Base-by-base conservation (phyloP, 2,113 vertebrate species). In the Alligator mississippiensis region DNA sequence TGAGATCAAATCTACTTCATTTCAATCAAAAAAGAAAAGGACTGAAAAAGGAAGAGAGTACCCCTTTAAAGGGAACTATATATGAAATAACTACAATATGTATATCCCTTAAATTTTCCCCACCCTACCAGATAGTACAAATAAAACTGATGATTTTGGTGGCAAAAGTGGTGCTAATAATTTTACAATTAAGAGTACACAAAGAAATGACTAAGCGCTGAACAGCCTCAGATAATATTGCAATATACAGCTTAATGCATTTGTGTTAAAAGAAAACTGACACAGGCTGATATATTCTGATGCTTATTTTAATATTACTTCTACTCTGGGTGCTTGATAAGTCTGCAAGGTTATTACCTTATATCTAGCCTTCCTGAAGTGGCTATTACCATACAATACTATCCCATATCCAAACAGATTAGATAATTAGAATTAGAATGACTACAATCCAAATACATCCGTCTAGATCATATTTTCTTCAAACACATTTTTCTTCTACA, bases 381-480 rank as follows among this genome's bases (percentile, higher is more conserved):
- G 61, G 58, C 90, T 92, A 63, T 58, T 58, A 90, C 88, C 60
- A 90, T 28, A 95, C 83, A 89, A 93, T 90, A 86, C 66, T 86
- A 89, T 86, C 85, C 89, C 88, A 81, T 62, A 92, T 22, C 60
- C 2, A 1, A 94, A 95, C 91, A 83, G 82, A 83, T 85, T 92
- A 81, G 77, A 95, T 92, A 89, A 92, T 89, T 95, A 95, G 78
- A 97, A 89, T n/a, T 87, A 92, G 66, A 95, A 92, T 77, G 95
- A 94, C 5, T 57, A 57, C 34, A 82, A 95, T 62, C 80, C 84
- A 93, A 97, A 96, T 93, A 84, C 75, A 95, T 55, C 74, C 79
- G n/a, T 6, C 47, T 80, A 27, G 76, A 85, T 77, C n/a, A 11
- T 81, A 89, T 77, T 94, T 91, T 93, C 87, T 90, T 90, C 80